Conservation (phyloP, 2,113 vertebrate genomes). For the Calidris pugnax region DNA sequence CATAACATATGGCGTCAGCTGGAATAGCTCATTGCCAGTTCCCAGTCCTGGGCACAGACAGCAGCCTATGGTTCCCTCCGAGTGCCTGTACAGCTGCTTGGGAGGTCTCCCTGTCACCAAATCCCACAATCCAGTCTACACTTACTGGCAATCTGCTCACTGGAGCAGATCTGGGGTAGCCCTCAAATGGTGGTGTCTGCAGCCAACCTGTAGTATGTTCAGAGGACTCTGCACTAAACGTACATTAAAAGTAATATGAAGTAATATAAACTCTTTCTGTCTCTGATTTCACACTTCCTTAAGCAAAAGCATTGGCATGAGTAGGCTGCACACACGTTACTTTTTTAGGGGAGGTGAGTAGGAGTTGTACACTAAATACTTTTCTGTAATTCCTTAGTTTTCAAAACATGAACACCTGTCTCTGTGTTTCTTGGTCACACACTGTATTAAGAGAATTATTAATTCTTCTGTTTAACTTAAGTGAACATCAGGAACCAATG, state of each 20-base stretch:
- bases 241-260: background rate
- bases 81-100: background rate
- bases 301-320: background rate
- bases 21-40: background rate
- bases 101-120: background rate
- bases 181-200: background rate
- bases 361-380: background rate
- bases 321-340: background rate
- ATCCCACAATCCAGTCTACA: background rate
- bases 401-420: constrained; percentile 12
- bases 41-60: background rate
- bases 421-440: constrained; percentile 3
- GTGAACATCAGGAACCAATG: background rate
- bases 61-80: rapidly evolving
- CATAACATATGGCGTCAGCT: background rate
- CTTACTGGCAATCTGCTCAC: background rate
- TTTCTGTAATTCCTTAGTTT: constrained; percentile 1
- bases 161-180: background rate
- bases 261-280: background rate
- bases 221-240: background rate
- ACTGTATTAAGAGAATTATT: background rate
- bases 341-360: background rate
- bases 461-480: constrained; percentile 25
- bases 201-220: background rate
- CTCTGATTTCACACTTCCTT: background rate